Base-by-base conservation (phyloP, 1,140 invertebrate species). In the Daktulosphaira vitifoliae region DNA sequence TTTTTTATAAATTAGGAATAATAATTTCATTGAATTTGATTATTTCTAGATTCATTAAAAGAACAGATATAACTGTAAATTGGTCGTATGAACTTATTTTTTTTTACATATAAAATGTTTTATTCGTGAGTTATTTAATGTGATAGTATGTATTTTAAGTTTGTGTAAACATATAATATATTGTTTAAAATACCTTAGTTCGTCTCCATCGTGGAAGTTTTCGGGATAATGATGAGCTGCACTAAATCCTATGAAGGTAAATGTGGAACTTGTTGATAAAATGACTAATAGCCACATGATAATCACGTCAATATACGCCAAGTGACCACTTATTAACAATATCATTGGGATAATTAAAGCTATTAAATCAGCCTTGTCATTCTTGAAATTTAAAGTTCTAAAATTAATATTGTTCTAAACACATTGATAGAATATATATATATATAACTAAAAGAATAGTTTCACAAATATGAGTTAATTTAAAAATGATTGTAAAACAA, bases 191-290 rank as follows among this genome's bases (percentile, higher is more conserved):
- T 78, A 82, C 79, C 78, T 76, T 46, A 81, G 72, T 67, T 79
- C 74, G 73, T 92, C 89, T 4, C 89, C 88, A 71, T 91, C 88
- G 69, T 91, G 89, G 72, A 88, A 89, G 56, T 88, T 84, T 29
- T 88, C 80, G 0, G 88, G 87, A 76, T 89, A 86, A 74, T 91
- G 88, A 79, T 92, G 89, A 37, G 83, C 87, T 4, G 86, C 89
- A 72, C 83, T 88, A 0, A 88, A 67, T 3, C 85, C 88, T 44
- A 89, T 81, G 1, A 79, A 68, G 11, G 71, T 74, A 71, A 90
- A 88, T 2, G 80, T 67, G 18, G 84, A 80, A 71, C 87, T 88
- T 0, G 72, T 76, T 0, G 80, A 70, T 4, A 79, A 65, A 11
- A 82, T 71, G 23, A 88, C 81, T 51, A 77, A 74, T 0, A 81